Base-by-base conservation (phyloP, 2,113 vertebrate species). In the Clarias magur region DNA sequence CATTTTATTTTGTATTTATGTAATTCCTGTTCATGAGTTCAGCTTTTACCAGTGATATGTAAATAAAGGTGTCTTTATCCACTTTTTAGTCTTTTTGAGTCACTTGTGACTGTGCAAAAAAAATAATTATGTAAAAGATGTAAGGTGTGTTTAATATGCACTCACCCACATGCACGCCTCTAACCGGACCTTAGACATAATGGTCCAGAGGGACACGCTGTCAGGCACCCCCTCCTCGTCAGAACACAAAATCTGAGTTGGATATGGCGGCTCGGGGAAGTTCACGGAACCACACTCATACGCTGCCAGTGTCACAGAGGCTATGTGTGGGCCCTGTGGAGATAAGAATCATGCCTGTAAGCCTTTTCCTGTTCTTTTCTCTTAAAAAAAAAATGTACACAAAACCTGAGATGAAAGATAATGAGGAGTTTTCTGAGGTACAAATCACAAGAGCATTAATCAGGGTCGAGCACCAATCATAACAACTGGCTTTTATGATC, bases 121-220 rank as follows among this genome's bases (percentile, higher is more conserved):
- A n/a, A 86, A 80, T 9, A 48, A 48, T 7, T 48, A 48, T 30
- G 65, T 13, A 27, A 21, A 86, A 38, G 15, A 57, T n/a, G 53
- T 67, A 42, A 60, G 17, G 34, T 38, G n/a, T 3, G 1, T n/a
- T 73, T 65, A 6, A 57, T n/a, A 34, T 17, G 30, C 30, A 93
- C 98, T 98, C 95, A 99, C 98, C 98, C 98, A 99, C 98, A 99
- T 99, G 92, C 98, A 99, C 94, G 98, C 98, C 92, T 99, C 98
- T 92, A 99, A 95, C 87, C 98, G 97, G 93, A 99, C 98, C 96
- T 99, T 99, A 30, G 98, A 98, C 95, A 99, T 98, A 93, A 99
- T 99, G 79, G 96, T 96, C 96, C 98, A 97, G 68, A 99, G 90
- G 30, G 97, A 96, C 94, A 99, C 93, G 88, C 95, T 92, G 90